Conservation (phyloP, 2,113 vertebrate genomes). For the Ochotona princeps region DNA sequence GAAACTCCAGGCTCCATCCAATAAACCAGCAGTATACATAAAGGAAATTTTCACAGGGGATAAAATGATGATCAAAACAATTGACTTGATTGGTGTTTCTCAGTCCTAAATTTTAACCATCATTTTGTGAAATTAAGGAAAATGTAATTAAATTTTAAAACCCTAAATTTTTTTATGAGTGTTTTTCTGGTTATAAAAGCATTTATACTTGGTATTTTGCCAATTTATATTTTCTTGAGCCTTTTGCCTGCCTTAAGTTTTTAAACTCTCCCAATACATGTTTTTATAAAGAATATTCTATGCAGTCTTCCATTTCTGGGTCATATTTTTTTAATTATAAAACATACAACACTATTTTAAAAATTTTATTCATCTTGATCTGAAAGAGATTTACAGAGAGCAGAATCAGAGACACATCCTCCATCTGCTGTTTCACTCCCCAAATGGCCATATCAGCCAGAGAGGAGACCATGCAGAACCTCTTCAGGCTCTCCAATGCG, state of each 20-base stretch:
- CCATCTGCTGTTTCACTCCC: too few species aligned
- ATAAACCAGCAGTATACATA: background rate
- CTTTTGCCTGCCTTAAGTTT: background rate
- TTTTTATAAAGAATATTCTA: constrained; percentile 20
- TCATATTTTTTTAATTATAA: constrained; percentile 13
- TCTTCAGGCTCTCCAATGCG: too few species aligned
- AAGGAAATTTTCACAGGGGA: background rate
- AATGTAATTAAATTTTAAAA: constrained; percentile 15
- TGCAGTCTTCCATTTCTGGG: background rate
- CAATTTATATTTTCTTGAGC: background rate
- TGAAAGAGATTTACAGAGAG: too few species aligned
- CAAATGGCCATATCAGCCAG: too few species aligned
- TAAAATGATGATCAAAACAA: background rate
- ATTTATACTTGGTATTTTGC: background rate
- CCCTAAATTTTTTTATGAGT: constrained; percentile 19
- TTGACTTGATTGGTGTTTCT: background rate
- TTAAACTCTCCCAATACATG: background rate
- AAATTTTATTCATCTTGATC: too few species aligned
- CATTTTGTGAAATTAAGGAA: constrained; percentile 50
- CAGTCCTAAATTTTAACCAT: background rate
- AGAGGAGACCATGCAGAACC: too few species aligned
- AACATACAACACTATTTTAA: background rate
- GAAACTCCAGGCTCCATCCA: background rate
- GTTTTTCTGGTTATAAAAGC: constrained; percentile 4
- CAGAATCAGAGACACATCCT: too few species aligned